Base-by-base conservation (phyloP, 1,140 invertebrate genomes). In the Penaeus vannamei region DNA sequence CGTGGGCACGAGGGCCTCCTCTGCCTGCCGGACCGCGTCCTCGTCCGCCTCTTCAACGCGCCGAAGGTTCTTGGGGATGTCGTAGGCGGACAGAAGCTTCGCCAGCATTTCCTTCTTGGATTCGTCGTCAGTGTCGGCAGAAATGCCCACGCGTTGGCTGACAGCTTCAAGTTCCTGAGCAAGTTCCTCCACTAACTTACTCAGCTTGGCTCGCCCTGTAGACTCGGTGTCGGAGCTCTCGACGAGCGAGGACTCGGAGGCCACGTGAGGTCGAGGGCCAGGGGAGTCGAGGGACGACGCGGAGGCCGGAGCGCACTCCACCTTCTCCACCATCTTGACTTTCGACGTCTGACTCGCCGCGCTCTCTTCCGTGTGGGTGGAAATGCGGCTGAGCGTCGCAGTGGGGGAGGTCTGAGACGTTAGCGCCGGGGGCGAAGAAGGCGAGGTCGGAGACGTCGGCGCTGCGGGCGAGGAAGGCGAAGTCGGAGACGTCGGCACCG, bases 11-110 rank as follows among this genome's bases (percentile, higher is more conserved):
- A 90, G 84, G 29, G 83, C 79, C 76, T 87, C 84, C 86, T 91
- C 91, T 5, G 89, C 87, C 46, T 84, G 62, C 23, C 85, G 69
- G 5, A 84, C 80, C 7, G 80, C 86, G 29, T 86, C 80, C 69
- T 91, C 91, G 77, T 91, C 91, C 23, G 88, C 89, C 29, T 91
- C 91, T 46, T 90, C 89, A 42, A 91, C 91, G 23, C 91, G 84
- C 8, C 91, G 83, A 19, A 91, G 86, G 42, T 91, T 91, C 53
- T 90, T 90, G 26, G 91, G 91, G 7, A 91, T 85, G 79, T 91
- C 91, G 64, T 91, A 91, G 19, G 91, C 90, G 20, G 91, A 84
- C 46, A 91, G 46, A 12, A 91, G 89, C 76, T 83, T 90, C 2
- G 89, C 86, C 60, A 91, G 61, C 36, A 91, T 85, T 26, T 91